A percentile compares a stretch with the other conserved stretches of the same genome.
Evolutionary conservation across 1,140 invertebrate species (phyloP).

Genomic region (Idris sp.): DNA sequence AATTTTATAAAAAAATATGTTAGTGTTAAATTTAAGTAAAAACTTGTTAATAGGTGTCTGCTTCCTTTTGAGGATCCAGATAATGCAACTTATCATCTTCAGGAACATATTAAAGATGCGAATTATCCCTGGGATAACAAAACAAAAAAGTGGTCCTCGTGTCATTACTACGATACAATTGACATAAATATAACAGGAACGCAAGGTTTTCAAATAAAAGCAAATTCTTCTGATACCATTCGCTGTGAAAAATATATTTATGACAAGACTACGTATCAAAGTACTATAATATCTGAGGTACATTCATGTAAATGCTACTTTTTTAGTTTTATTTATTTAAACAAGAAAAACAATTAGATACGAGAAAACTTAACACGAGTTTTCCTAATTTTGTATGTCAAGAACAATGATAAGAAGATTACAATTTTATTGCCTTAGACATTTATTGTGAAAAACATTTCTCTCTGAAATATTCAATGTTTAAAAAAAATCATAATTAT

Average conservation of each 20-base stretch:
- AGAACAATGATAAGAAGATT: constrained; percentile 24
- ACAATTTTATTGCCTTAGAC: constrained; percentile 11
- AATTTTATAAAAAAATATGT: too few species aligned
- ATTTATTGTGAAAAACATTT: constrained; percentile 8
- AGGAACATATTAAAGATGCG: constrained; percentile 72
- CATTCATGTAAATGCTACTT: too few species aligned
- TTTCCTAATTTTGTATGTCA: constrained; percentile 28
- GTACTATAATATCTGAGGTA: constrained; percentile 83
- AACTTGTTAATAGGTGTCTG: constrained; percentile 81
- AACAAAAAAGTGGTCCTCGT: constrained; percentile 76
- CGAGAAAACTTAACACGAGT: neutral
- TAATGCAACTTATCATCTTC: constrained; percentile 78
- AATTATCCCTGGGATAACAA: constrained; percentile 79
- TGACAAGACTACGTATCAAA: constrained; percentile 80
- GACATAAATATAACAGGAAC: constrained; percentile 11
- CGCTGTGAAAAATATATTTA: constrained; percentile 82
- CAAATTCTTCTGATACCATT: constrained; percentile 25
- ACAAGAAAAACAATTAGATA: constrained; percentile 17
- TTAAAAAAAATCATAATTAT: too few species aligned
- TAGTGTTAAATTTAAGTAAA: too few species aligned
- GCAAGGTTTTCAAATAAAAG: constrained; percentile 33
- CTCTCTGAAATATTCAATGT: neutral
- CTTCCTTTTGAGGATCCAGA: constrained; percentile 79
- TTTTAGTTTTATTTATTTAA: constrained; percentile 10
- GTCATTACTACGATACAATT: constrained; percentile 64